Base-by-base conservation (phyloP, 2,797 vertebrate species). In the Chloroceryle amazona region DNA sequence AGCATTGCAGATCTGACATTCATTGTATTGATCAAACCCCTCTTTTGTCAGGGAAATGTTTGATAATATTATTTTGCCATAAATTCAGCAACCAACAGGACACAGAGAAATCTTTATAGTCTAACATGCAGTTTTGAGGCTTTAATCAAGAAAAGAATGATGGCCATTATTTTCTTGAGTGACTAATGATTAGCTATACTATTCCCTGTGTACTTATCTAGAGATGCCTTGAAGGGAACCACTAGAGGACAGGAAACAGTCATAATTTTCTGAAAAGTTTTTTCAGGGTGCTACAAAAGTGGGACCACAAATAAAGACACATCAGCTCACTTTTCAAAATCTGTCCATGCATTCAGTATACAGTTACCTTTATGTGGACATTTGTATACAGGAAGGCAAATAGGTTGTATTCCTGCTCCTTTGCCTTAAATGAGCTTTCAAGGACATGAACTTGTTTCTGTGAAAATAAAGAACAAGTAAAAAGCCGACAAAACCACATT, bases 11-110 rank as follows among this genome's bases (percentile, higher is more conserved):
- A 95, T 89, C 42, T 95, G 90, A 90, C 84, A 73, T 96, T 96
- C 85, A 81, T 55, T 83, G 75, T 90, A 97, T 93, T 93, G 94
- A 97, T 96, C 91, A 93, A 96, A 94, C 31, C 15, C 13, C 41
- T 83, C 17, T 95, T 97, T 96, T 96, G 86, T 96, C 93, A 96
- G 84, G 44, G 66, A 96, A 96, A 92, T 58, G 19, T 82, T 96
- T 96, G 91, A 95, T 96, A 95, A 92, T 92, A 65, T 68, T 92
- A 71, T 92, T 95, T 89, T 88, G 76, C 94, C 39, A 60, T 79
- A 79, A 94, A 94, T 96, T 93, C 37, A 46, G 20, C 35, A 89
- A 81, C 52, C 20, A 80, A 90, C 80, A 93, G 39, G 60, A 81
- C 86, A 46, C 22, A 66, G 76, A 31, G 41, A 92, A 86, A 71